Evolutionary conservation across 1,140 invertebrate species (phyloP).

Genomic region (Trichogramma pretiosum): DNA sequence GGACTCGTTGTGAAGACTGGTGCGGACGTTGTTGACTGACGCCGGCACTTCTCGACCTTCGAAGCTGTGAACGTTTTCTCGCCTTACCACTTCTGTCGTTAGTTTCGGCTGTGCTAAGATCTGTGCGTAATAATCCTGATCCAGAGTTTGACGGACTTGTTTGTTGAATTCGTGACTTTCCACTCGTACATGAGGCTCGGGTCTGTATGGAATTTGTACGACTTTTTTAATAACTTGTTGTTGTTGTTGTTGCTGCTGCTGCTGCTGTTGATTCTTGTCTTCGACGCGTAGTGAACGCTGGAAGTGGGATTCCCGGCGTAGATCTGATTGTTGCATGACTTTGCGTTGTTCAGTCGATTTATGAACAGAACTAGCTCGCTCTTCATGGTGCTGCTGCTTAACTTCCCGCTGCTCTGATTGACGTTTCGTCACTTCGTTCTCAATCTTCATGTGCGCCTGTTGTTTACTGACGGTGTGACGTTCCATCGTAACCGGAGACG

Average conservation of each 20-base stretch:
- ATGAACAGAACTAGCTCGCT: neutral
- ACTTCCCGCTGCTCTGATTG: no score
- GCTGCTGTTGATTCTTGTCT: slow-evolving; percentile 2
- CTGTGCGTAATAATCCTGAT: slow-evolving; percentile 3
- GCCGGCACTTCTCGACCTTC: no score
- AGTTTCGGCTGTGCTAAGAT: no score
- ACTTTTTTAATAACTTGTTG: neutral
- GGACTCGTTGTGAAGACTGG: neutral
- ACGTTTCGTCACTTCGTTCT: neutral
- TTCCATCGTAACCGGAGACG: no score
- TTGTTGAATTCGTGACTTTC: slow-evolving; percentile 5
- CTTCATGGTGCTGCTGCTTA: no score
- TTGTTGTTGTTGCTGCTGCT: neutral
- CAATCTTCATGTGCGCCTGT: neutral
- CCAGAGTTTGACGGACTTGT: neutral
- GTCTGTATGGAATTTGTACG: neutral
- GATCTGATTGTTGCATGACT: slow-evolving; percentile 6
- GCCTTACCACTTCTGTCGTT: no score
- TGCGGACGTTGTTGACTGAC: no score
- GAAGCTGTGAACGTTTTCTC: slow-evolving; percentile 10
- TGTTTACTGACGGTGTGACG: neutral
- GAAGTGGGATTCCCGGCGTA: slow-evolving; percentile 7
- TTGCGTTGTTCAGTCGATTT: slow-evolving; percentile 1
- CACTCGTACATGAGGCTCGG: slow-evolving; percentile 2
- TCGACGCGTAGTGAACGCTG: slow-evolving; percentile 8